phyloP scores from a whole-genome alignment of 1,140 invertebrate genomes.

The Saccostrea glomerata region DNA sequence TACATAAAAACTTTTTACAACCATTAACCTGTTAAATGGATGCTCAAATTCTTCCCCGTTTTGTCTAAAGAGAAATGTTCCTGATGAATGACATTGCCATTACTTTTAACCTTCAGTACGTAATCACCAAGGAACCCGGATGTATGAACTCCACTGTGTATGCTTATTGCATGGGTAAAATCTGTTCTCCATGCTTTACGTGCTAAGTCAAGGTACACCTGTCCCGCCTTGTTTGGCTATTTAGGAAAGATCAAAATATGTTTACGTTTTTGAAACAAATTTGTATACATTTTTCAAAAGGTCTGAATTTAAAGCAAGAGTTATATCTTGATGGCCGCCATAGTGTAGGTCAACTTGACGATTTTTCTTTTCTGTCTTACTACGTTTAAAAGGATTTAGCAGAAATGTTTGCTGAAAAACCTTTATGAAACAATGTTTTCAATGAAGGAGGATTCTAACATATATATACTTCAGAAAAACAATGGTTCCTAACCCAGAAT shows the following conservation, averaged over 20 bases:
- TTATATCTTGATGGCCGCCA: too few species aligned
- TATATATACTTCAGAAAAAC: too few species aligned
- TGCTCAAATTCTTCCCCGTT: slow-evolving; percentile 39
- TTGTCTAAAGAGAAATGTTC: slow-evolving; percentile 49
- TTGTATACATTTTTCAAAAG: too few species aligned
- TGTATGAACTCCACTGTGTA: not conserved
- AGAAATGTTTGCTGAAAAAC: too few species aligned
- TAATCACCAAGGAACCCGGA: slow-evolving; percentile 57
- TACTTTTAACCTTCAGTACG: slow-evolving; percentile 51
- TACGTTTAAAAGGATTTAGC: too few species aligned
- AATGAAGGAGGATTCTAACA: too few species aligned
- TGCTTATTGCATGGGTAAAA: slow-evolving; percentile 30
- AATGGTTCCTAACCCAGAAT: too few species aligned
- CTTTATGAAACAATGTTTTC: too few species aligned
- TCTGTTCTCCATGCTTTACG: slow-evolving; percentile 49
- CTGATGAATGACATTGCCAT: slow-evolving; percentile 47
- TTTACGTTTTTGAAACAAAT: too few species aligned
- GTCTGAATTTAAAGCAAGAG: too few species aligned
- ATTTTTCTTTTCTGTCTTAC: too few species aligned
- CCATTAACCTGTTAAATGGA: slow-evolving; percentile 30
- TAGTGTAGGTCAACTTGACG: too few species aligned
- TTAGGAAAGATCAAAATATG: not conserved
- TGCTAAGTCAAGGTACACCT: slow-evolving; percentile 46
- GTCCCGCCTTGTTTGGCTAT: slow-evolving; percentile 58
- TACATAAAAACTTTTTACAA: not conserved